phyloP scores from a whole-genome alignment of 2,888 invertebrate species.

The Drosophila rellima region DNA sequence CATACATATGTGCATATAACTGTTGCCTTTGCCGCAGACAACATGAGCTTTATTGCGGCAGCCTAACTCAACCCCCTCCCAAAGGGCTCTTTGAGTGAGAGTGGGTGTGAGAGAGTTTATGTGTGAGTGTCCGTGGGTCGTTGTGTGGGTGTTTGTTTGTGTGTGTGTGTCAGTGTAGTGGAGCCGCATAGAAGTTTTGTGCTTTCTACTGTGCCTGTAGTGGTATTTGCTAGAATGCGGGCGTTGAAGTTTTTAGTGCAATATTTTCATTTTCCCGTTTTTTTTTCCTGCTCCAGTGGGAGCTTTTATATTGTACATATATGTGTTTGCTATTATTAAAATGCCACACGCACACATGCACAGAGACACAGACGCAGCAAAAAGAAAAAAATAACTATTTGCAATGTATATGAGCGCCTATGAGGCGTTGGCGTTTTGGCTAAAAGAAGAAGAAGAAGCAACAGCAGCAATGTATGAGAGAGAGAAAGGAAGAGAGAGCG shows the following conservation, averaged over 20 bases:
- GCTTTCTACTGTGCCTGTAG: slow-evolving; percentile 65
- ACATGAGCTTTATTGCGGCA: slow-evolving; percentile 80
- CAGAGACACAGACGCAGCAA: slow-evolving; percentile 28
- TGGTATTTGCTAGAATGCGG: slow-evolving; percentile 72
- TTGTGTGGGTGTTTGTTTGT: neutral
- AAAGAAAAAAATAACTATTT: slow-evolving; percentile 54
- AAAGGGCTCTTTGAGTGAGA: slow-evolving; percentile 40
- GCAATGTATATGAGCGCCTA: slow-evolving; percentile 39
- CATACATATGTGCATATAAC: slow-evolving; percentile 48
- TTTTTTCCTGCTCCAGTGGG: slow-evolving; percentile 65
- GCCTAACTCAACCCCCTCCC: slow-evolving; percentile 40
- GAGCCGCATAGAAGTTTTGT: slow-evolving; percentile 69
- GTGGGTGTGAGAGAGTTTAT: slow-evolving; percentile 23
- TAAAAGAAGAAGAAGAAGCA: slow-evolving; percentile 41
- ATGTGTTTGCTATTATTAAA: slow-evolving; percentile 69
- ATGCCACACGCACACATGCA: slow-evolving; percentile 60
- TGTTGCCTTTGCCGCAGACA: slow-evolving; percentile 76
- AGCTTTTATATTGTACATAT: slow-evolving; percentile 73
- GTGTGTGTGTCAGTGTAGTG: slow-evolving; percentile 30
- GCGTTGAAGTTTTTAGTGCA: slow-evolving; percentile 81
- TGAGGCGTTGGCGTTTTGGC: slow-evolving; percentile 75
- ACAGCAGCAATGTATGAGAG: slow-evolving; percentile 20
- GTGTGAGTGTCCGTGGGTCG: slow-evolving; percentile 15
- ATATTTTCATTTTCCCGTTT: slow-evolving; percentile 46
- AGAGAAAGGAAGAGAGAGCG: slow-evolving; percentile 14